phyloP scores from a whole-genome alignment of 53 echinoderm and acorn worm genomes.

The Paracentrotus lividus region DNA sequence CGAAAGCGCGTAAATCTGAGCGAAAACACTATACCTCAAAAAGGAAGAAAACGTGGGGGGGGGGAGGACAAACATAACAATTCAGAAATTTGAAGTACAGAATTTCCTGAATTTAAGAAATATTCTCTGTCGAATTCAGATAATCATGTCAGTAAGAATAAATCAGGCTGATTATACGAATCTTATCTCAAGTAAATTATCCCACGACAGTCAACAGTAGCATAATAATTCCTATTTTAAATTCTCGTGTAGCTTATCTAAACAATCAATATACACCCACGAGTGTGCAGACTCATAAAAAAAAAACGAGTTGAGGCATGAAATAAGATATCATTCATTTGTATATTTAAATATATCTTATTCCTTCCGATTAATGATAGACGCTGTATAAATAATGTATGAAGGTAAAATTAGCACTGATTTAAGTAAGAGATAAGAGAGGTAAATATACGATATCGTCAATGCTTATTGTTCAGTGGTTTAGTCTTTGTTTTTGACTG shows the following conservation, averaged over 20 bases:
- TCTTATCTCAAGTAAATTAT: not conserved
- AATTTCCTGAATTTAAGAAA: no score
- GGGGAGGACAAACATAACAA: no score
- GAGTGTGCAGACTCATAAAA: not conserved
- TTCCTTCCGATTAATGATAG: conserved; percentile 26
- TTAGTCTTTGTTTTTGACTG: not conserved
- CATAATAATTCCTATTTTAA: not conserved
- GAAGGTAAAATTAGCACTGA: conserved; percentile 26
- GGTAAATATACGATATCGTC: conserved; percentile 22
- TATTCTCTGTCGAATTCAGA: not conserved
- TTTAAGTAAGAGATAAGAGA: not conserved
- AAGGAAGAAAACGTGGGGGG: no score
- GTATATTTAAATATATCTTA: not conserved
- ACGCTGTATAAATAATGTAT: not conserved
- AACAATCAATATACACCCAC: conserved; percentile 28
- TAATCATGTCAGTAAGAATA: not conserved
- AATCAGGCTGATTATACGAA: no score
- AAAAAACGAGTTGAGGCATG: conserved; percentile 46
- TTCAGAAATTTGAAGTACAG: no score
- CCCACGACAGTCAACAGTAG: not conserved
- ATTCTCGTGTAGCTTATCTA: not conserved
- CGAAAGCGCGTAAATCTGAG: no score
- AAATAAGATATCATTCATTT: conserved; percentile 41
- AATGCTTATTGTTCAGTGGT: not conserved
- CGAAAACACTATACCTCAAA: no score